Conservation (phyloP, 2,797 vertebrate species). For the Staurois parvus region DNA sequence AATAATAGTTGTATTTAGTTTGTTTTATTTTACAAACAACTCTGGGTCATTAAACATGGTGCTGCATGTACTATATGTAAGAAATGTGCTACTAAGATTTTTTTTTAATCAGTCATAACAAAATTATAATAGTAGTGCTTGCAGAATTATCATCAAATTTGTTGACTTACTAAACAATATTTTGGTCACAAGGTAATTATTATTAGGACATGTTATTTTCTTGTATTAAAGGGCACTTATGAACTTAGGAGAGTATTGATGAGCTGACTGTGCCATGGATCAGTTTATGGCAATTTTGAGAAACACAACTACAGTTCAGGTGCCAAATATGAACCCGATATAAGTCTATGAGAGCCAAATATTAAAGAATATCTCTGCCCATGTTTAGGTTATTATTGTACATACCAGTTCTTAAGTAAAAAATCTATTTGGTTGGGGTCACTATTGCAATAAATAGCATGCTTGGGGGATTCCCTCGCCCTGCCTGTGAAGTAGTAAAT, state of each 20-base stretch:
- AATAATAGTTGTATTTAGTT: conserved; percentile 57
- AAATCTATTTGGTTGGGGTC: too few species aligned
- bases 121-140: conserved; percentile 47
- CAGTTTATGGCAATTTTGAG: too few species aligned
- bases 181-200: conserved; percentile 6
- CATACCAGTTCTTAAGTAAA: too few species aligned
- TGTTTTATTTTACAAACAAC: conserved; percentile 57
- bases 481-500: too few species aligned
- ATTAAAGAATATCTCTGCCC: too few species aligned
- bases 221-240: conserved; percentile 20
- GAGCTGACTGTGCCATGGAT: too few species aligned
- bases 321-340: too few species aligned
- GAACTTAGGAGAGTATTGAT: not conserved
- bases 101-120: conserved; percentile 54
- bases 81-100: conserved; percentile 50
- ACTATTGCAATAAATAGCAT: too few species aligned
- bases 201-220: not conserved
- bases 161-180: conserved; percentile 22
- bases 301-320: too few species aligned
- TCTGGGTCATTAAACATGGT: conserved; percentile 55
- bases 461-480: too few species aligned
- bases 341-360: too few species aligned
- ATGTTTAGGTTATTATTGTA: too few species aligned
- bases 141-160: conserved; percentile 21
- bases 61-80: conserved; percentile 25